Conservation (phyloP, 2,797 vertebrate species). For the Cryptoprocta ferox region DNA sequence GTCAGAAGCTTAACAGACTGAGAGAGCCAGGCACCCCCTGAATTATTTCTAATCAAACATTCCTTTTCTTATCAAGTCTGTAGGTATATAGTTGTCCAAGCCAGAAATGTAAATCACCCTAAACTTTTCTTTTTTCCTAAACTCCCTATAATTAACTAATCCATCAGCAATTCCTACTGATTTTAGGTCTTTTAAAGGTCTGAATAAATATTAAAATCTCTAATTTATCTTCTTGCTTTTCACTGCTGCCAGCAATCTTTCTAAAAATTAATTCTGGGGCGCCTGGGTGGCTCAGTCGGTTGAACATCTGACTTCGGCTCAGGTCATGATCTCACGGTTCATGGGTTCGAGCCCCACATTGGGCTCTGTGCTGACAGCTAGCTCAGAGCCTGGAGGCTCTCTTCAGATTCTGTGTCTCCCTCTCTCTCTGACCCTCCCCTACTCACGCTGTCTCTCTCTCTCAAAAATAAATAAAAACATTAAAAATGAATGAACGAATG, state of each 20-base stretch:
- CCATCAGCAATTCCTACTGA: neutral
- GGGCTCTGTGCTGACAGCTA: too few relatives aligned
- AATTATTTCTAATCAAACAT: neutral
- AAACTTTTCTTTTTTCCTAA: neutral
- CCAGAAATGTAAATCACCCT: neutral
- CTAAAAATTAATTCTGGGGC: slow-evolving; percentile 40
- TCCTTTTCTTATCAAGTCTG: neutral
- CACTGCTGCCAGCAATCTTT: neutral
- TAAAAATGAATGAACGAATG: too few relatives aligned
- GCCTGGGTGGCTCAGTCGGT: too few relatives aligned
- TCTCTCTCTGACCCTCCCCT: too few relatives aligned
- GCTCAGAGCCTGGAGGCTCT: too few relatives aligned
- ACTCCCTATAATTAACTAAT: neutral
- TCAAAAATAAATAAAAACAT: too few relatives aligned
- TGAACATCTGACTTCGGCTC: too few relatives aligned
- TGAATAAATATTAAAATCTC: neutral
- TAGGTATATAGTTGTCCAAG: neutral
- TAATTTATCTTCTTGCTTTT: neutral
- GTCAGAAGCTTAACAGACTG: too few relatives aligned
- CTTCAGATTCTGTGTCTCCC: too few relatives aligned
- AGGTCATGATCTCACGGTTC: too few relatives aligned
- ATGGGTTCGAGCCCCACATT: too few relatives aligned
- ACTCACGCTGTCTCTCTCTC: too few relatives aligned
- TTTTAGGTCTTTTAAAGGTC: neutral
- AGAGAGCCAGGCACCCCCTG: neutral